Evolutionary conservation across 2,113 vertebrate genomes (phyloP), one percentile per base, ranked within the genome.

Genomic region (Python bivittatus): DNA sequence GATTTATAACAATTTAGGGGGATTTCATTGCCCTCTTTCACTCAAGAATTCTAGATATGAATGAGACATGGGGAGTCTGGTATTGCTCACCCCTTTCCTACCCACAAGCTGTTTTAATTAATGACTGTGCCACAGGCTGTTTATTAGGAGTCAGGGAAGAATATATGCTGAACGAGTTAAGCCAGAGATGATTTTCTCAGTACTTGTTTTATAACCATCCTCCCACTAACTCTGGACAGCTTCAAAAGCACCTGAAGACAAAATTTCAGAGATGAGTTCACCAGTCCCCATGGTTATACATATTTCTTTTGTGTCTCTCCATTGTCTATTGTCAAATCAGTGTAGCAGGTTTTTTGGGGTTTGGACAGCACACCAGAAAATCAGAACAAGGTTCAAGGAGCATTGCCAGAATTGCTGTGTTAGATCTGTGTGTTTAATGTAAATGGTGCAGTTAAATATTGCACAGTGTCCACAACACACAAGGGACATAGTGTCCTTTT

Each of bases 51-150:
- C 38, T 89, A 88, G 83, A 64, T 25, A 33, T 52, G 20, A 90
- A 29, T 89, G 44, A 27, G 48, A 53, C 5, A 13, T 68, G 17
- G 91, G 79, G 53, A 94, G 56, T 88, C 68, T 52, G 91, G n/a
- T 0, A 0, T n/a, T n/a, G 3, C 88, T 88, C 54, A 52, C 33
- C 20, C 33, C 68, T 38, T 79, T 33, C 57, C 56, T 52, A 64
- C 33, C 92, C 84, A 84, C 89, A 90, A 6, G 89, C 88, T 93
- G 83, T 91, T 94, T 92, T 44, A 83, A 92, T 52, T 44, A 90
- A 89, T 90, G 0, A 15, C 6, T 48, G 72, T 38, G 56, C 48
- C 58, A 44, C 0, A 1, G 68, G 83, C 61, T 25, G 90, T 93
- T 92, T 84, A 56, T 0, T 79, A 92, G 23, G 25, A 42, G 84